A percentile compares a stretch with the other conserved stretches of the same genome.
Conservation (phyloP, 2,888 invertebrate genomes). For the Bembecia ichneumoniformis region DNA sequence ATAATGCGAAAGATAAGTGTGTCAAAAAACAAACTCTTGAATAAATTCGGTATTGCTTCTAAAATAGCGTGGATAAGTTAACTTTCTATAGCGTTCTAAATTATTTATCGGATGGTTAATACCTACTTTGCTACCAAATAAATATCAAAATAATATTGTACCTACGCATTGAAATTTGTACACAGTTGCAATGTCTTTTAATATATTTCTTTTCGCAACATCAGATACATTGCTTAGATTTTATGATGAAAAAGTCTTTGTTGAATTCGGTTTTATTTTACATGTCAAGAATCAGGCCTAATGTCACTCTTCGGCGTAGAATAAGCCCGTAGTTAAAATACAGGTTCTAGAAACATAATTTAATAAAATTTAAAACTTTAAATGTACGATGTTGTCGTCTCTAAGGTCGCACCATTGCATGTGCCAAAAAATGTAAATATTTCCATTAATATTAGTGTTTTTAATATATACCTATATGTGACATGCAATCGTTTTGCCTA, state of each 20-base stretch:
- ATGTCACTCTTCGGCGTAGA: slow-evolving; percentile 41
- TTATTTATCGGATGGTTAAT: too few species aligned
- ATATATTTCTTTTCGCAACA: neutral
- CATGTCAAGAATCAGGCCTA: slow-evolving; percentile 45
- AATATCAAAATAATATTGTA: too few species aligned
- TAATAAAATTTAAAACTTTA: slow-evolving; percentile 13
- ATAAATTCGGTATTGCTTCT: too few species aligned
- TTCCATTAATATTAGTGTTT: slow-evolving; percentile 37
- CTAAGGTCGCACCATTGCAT: slow-evolving; percentile 45
- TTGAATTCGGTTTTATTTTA: neutral
- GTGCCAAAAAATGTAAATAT: slow-evolving; percentile 68
- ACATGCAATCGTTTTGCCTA: slow-evolving; percentile 23
- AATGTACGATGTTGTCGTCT: slow-evolving; percentile 34
- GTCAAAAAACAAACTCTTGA: neutral
- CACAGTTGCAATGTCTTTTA: too few species aligned
- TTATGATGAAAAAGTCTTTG: neutral
- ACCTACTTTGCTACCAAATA: too few species aligned
- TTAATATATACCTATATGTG: slow-evolving; percentile 19
- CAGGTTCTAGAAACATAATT: slow-evolving; percentile 39
- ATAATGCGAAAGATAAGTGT: neutral
- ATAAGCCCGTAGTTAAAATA: slow-evolving; percentile 60
- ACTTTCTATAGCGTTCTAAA: too few species aligned
- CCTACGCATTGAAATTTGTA: too few species aligned
- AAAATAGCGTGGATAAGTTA: too few species aligned
- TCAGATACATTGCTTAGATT: too few species aligned